phyloP scores from a whole-genome alignment of 2,888 invertebrate genomes.

The Chrysolina oricalcia region DNA sequence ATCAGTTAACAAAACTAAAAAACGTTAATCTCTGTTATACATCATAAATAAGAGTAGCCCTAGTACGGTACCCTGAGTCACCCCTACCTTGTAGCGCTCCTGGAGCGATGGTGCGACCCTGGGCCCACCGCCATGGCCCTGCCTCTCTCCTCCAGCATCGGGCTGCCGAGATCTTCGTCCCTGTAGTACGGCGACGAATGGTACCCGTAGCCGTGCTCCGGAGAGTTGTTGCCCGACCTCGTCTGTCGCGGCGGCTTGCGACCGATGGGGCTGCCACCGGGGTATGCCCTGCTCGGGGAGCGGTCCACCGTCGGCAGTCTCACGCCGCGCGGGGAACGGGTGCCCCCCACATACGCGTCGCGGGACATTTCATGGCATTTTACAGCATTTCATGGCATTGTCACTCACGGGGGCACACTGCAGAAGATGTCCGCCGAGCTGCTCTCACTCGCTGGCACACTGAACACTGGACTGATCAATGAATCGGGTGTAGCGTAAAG shows the following conservation, averaged over 20 bases:
- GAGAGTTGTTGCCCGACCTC: constrained; percentile 77
- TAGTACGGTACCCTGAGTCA: constrained; percentile 4
- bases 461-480: constrained; percentile 69
- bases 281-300: constrained; percentile 88
- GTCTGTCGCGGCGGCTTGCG: constrained; percentile 71
- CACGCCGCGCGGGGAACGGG: constrained; percentile 81
- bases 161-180: constrained; percentile 89
- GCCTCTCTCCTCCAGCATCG: constrained; percentile 86
- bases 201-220: constrained; percentile 73
- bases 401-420: constrained; percentile 57
- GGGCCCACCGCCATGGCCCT: constrained; percentile 75
- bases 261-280: constrained; percentile 74
- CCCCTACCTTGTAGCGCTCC: constrained; percentile 80
- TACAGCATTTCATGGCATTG: constrained; percentile 48
- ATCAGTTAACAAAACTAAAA: too few relatives aligned
- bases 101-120: constrained; percentile 80
- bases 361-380: constrained; percentile 75
- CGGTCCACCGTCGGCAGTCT: constrained; percentile 92
- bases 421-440: constrained; percentile 62
- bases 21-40: too few relatives aligned
- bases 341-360: constrained; percentile 77
- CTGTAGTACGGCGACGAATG: constrained; percentile 84
- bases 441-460: constrained; percentile 50
- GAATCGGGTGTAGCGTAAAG: constrained; percentile 71
- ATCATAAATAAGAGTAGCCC: neutral